Evolutionary conservation across 2,113 vertebrate species (phyloP), one percentile per base, ranked within the genome.

Genomic region (Hemichromis elongatus): DNA sequence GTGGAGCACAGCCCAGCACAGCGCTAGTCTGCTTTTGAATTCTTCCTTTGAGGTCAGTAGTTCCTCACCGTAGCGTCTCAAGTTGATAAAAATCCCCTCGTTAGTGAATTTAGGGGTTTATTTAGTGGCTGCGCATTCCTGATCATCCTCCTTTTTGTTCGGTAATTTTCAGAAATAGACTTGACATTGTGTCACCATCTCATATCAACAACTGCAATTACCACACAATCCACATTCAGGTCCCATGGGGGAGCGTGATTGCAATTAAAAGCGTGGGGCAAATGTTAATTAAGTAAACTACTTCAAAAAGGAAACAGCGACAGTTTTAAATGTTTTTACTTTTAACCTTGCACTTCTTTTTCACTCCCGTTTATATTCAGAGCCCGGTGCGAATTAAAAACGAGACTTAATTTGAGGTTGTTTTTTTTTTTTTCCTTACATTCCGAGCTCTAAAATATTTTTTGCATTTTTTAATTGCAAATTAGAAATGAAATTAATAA

Each of bases 281-380:
- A 99, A 99, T 98, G 97, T 98, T 99, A 99, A 99, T 99, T 98
- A 99, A 98, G 98, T 97, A 97, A 97, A 97, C 97, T 97, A 96
- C 97, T 98, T 97, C 35, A 97, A 97, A 97, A 95, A 96, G 96
- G 96, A 97, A 97, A 97, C 97, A 96, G 96, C 93, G 95, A 96
- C 97, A 97, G 85, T 86, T 93, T 88, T 30, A 79, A 93, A 92
- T 86, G 79, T 92, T 92, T 93, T 94, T 86, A 89, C 83, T 90
- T 91, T 87, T 92, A 90, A 93, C 93, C 89, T 89, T 19, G 55
- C 55, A 8, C 88, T 85, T 77, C 66, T 73, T 75, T 80, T 86
- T 83, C 30, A 63, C 82, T 30, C 52, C 26, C n/a, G 59, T 88
- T 87, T 81, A 61, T 81, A 24, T 45, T 61, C 4, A n/a, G 75